phyloP scores from a whole-genome alignment of 1,140 invertebrate genomes.

The Meloidogyne exigua region DNA sequence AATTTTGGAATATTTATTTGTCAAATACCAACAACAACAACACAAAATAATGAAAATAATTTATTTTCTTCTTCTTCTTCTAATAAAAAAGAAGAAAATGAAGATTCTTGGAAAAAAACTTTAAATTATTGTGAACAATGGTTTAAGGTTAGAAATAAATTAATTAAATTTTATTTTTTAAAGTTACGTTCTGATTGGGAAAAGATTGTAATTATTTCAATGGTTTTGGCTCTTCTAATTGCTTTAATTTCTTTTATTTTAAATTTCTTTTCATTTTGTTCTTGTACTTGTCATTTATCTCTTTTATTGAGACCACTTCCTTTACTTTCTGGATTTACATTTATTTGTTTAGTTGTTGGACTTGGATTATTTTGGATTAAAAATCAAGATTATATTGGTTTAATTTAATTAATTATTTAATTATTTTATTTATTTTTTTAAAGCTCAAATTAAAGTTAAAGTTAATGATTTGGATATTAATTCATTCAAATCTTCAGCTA shows the following conservation, averaged over 20 bases:
- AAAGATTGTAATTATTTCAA: slow-evolving; percentile 38
- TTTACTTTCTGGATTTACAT: slow-evolving; percentile 16
- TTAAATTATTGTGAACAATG: slow-evolving; percentile 4
- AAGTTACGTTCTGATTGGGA: slow-evolving; percentile 49
- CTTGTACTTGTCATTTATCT: slow-evolving; percentile 15
- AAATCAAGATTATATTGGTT: slow-evolving; percentile 13
- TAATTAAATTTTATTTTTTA: slow-evolving; percentile 24
- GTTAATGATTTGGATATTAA: slow-evolving; percentile 1
- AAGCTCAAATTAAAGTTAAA: not conserved
- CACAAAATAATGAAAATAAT: not conserved
- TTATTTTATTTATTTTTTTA: not conserved
- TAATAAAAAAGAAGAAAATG: not conserved
- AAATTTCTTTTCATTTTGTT: slow-evolving; percentile 49
- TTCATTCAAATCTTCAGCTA: not conserved
- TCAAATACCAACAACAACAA: slow-evolving; percentile 18
- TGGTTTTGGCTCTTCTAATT: slow-evolving; percentile 33
- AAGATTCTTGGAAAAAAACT: slow-evolving; percentile 18
- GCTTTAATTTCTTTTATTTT: slow-evolving; percentile 43
- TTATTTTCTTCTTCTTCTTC: not conserved
- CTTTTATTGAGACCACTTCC: slow-evolving; percentile 20
- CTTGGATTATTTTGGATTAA: slow-evolving; percentile 19
- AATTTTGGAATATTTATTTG: slow-evolving; percentile 25
- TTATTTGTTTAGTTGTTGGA: slow-evolving; percentile 8
- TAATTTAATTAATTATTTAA: not conserved
- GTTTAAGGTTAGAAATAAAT: not conserved